phyloP scores from a whole-genome alignment of 2,113 vertebrate genomes.

The Corynorhinus townsendii region DNA sequence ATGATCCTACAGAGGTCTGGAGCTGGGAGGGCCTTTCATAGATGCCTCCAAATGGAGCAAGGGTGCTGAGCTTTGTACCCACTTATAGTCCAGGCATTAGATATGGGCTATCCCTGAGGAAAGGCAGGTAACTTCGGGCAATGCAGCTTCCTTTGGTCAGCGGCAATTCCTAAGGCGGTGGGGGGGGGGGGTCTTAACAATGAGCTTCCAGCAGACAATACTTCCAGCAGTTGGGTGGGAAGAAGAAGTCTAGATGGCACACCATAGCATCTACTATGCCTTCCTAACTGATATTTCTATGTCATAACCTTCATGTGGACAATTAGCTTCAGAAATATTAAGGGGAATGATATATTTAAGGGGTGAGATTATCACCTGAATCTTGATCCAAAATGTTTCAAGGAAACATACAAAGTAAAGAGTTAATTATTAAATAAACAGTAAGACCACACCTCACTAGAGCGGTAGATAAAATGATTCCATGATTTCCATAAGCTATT shows the following conservation, averaged over 20 bases:
- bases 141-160: background rate
- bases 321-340: constrained; percentile 19
- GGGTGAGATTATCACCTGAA: background rate
- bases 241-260: background rate
- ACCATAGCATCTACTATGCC: background rate
- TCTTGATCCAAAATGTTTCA: background rate
- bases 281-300: background rate
- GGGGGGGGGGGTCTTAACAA: background rate
- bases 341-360: background rate
- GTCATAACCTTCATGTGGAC: background rate
- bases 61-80: background rate
- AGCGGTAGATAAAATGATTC: background rate
- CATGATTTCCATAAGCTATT: background rate
- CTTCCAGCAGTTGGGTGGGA: background rate
- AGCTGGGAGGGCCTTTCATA: background rate
- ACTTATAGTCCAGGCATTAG: background rate
- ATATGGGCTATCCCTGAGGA: background rate
- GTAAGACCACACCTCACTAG: background rate
- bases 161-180: background rate
- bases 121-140: background rate
- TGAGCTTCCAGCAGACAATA: background rate
- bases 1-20: background rate
- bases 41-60: background rate
- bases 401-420: background rate
- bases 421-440: background rate